Base-by-base conservation (phyloP, 2,888 invertebrate genomes). In the Spodoptera littoralis region DNA sequence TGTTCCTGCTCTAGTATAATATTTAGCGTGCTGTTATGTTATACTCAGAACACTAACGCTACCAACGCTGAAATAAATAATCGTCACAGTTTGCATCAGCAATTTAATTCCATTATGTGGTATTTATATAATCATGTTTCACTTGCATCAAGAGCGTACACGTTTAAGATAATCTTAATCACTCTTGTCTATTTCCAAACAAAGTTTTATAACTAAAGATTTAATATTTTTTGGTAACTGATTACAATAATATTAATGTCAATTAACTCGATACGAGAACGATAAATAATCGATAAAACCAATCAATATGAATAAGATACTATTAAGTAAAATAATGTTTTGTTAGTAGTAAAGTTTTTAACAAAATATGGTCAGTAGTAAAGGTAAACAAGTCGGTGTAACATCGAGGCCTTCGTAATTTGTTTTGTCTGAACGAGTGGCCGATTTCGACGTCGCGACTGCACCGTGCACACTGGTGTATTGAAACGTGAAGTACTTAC, bases 371-470 rank as follows among this genome's bases (percentile, higher is more conserved):
- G 67, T 65, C 54, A 65, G 61, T 74, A 68, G 61, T 76, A 76
- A 79, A 82, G 77, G 78, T 79, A 79, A 80, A 76, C 80, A 76
- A 72, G 78, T 68, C 58, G 46, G 61, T 58, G 70, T 63, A 65
- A 59, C 47, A 71, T 70, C 54, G 64, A 79, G 77, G 70, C 79
- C 80, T 83, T 82, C 76, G 63, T 70, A 70, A 76, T 72, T 71
- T 63, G 77, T 79, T 80, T 77, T 66, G 73, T 73, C 63, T 67
- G 71, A 71, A 64, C 60, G 46, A 73, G 70, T 78, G 65, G 69
- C 59, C 73, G 60, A 62, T 72, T 69, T 74, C 27, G 27, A 27
- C 27, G 42, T 41, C 45, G 36, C 30, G 30, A 44, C 47, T 61
- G 42, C 50, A 12, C 36, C 42, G 48, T 46, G 60, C 59, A 65